Evolutionary conservation across 2,888 invertebrate genomes (phyloP).

Genomic region (Clistopyga incitator): DNA sequence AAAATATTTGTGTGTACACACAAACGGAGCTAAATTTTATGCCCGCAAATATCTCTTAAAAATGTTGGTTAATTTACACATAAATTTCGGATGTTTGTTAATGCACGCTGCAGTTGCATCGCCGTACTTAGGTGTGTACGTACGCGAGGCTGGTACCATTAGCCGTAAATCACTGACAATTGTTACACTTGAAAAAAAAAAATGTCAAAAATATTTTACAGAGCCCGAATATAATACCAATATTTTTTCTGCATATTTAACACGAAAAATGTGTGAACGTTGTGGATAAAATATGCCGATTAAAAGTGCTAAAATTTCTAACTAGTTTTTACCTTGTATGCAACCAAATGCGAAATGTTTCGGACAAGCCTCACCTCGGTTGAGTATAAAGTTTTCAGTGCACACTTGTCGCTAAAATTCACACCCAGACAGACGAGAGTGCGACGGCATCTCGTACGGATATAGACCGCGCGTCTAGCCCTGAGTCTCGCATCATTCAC

Average conservation of each 20-base stretch:
- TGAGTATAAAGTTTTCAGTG: neutral
- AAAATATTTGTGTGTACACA: neutral
- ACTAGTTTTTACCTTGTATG: neutral
- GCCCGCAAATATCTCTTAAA: neutral
- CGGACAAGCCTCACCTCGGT: neutral
- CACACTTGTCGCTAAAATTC: constrained; percentile 49
- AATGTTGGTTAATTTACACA: no score
- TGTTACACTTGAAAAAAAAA: no score
- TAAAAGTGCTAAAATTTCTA: no score
- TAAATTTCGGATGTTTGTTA: no score
- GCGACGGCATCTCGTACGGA: constrained; percentile 50
- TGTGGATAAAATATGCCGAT: no score
- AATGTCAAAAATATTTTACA: no score
- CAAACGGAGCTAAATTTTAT: no score
- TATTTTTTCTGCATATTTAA: no score
- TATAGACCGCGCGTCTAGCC: constrained; percentile 50
- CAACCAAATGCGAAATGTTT: neutral
- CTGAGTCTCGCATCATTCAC: constrained; percentile 42
- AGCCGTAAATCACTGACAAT: constrained; percentile 76
- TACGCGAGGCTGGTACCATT: constrained; percentile 62
- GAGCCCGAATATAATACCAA: no score
- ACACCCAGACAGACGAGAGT: constrained; percentile 40
- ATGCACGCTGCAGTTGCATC: constrained; percentile 40
- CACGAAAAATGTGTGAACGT: no score
- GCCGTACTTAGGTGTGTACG: constrained; percentile 53